These are phyloP conservation scores for Oedothorax gibbosus DNA, from an alignment of 1,140 invertebrate genomes.

Conservation along the genomic window DNA sequence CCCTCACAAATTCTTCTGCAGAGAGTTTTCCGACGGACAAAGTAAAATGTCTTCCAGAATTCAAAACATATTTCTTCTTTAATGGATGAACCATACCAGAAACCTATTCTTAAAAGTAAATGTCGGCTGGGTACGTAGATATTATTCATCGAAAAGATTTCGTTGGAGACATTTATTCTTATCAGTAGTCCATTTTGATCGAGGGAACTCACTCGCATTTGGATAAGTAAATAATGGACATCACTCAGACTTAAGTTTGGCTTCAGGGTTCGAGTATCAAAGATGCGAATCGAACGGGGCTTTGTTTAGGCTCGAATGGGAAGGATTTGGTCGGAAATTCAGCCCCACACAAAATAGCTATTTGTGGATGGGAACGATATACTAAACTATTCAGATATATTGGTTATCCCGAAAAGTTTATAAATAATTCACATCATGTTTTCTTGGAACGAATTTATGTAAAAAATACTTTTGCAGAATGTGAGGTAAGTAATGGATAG, in stretches of 20 bases:
- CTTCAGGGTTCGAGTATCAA: background rate
- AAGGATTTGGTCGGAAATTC: too few species aligned
- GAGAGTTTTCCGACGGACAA: background rate
- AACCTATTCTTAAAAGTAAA: constrained; percentile 6
- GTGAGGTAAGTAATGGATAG: too few species aligned
- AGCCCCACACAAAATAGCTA: too few species aligned
- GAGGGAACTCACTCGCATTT: background rate
- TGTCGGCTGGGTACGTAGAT: background rate
- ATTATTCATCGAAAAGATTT: background rate
- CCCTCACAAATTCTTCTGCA: background rate
- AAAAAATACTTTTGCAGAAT: too few species aligned
- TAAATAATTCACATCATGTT: too few species aligned
- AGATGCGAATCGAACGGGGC: background rate
- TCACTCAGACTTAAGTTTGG: background rate
- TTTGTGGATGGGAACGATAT: too few species aligned
- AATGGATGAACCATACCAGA: background rate
- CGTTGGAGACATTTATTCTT: constrained; percentile 7
- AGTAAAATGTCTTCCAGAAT: background rate
- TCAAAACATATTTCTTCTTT: background rate
- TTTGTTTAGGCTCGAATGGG: too few species aligned
- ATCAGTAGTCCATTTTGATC: background rate
- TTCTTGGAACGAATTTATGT: too few species aligned
- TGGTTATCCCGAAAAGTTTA: too few species aligned
- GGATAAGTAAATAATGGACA: constrained; percentile 11
- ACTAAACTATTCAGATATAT: too few species aligned